These are phyloP conservation scores for Nesoenas mayeri DNA, from an alignment of 2,113 vertebrate species.

Conservation along the genomic window DNA sequence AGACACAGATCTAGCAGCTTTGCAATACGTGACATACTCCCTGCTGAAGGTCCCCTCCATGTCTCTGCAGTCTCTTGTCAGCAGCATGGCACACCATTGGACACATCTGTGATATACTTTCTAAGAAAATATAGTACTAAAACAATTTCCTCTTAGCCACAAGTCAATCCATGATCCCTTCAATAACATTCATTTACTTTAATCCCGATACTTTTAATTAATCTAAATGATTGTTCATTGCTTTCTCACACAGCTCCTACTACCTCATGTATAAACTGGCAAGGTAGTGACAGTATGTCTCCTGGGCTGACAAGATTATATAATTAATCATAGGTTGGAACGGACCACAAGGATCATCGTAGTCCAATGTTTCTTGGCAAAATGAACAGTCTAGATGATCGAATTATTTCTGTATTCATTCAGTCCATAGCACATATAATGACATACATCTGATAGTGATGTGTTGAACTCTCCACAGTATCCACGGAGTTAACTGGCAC, in stretches of 20 bases:
- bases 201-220: neutral
- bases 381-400: neutral
- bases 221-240: neutral
- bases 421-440: neutral
- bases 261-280: neutral
- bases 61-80: neutral
- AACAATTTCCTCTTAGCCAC: neutral
- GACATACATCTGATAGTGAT: neutral
- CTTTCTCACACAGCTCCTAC: neutral
- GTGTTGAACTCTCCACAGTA: neutral
- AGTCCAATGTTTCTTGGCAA: too few relatives aligned
- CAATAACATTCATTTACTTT: neutral
- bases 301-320: neutral
- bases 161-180: neutral
- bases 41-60: neutral
- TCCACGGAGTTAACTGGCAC: neutral
- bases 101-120: neutral
- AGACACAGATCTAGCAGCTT: neutral
- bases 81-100: neutral
- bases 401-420: neutral
- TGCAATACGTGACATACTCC: neutral
- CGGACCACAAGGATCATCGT: too few relatives aligned
- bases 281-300: neutral
- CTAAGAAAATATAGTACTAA: neutral
- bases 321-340: too few relatives aligned